Evolutionary conservation across 2,113 vertebrate species (phyloP).

Genomic region (Gobius niger): DNA sequence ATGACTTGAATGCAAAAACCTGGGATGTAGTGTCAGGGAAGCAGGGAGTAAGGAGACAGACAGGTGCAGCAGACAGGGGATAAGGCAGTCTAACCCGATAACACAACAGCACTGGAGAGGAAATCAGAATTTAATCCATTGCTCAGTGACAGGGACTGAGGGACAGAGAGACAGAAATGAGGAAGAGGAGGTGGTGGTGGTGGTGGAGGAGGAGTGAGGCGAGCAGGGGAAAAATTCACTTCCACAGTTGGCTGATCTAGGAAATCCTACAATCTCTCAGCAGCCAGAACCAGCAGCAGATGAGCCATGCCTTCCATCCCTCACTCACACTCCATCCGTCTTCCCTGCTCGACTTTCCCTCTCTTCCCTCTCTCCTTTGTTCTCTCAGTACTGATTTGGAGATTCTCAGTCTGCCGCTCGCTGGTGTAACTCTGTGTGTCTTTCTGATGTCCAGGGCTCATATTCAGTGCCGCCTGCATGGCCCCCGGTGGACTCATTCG

Average conservation of each 20-base stretch:
- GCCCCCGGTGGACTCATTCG: conserved; percentile 59
- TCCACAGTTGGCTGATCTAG: conserved; percentile 73
- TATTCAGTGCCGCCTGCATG: conserved; percentile 54
- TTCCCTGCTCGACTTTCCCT: conserved; percentile 29
- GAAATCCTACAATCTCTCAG: conserved; percentile 74
- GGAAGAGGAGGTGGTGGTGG: conserved; percentile 14
- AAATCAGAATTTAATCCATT: conserved; percentile 58
- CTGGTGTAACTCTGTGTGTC: conserved; percentile 15
- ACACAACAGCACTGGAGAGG: conserved; percentile 42
- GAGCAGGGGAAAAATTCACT: conserved; percentile 70
- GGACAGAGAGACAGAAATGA: conserved; percentile 36
- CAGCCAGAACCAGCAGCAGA: conserved; percentile 67
- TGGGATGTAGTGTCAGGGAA: conserved; percentile 4
- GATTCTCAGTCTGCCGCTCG: conserved; percentile 13
- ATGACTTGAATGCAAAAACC: conserved; percentile 17
- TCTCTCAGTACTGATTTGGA: conserved; percentile 35
- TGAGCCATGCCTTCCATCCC: conserved; percentile 71
- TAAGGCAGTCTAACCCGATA: conserved; percentile 45
- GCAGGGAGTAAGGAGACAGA: conserved; percentile 21
- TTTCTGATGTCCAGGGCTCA: conserved; percentile 41
- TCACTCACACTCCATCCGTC: conserved; percentile 49
- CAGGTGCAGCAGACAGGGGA: conserved; percentile 30
- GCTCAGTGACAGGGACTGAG: conserved; percentile 36
- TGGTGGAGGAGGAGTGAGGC: conserved; percentile 40
- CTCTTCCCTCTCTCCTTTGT: conserved; percentile 47